Base-by-base conservation (phyloP, 1,140 invertebrate species). In the Holcopasites calliopsidis region DNA sequence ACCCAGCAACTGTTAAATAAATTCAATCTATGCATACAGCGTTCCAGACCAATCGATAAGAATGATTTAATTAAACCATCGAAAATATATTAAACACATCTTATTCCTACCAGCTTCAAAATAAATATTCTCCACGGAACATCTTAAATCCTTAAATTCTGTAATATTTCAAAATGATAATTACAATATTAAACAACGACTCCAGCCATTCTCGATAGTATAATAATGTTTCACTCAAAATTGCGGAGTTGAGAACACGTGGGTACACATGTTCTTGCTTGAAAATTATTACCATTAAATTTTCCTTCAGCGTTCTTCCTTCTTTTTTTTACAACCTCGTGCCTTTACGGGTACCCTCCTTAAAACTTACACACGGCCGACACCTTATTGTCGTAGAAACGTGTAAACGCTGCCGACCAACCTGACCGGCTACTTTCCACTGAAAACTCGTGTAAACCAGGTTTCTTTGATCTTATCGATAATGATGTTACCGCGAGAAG, bases 381-480 rank as follows among this genome's bases (percentile, higher is more conserved):
- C 28, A 55, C 50, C 23, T 73, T 26, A 55, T 44, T 54, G 47
- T 64, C 49, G 49, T 54, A 44, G 49, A 55, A 55, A 73, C 71
- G 61, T 44, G 71, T 26, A 54, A n/a, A 6, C 10, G 50, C 61
- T 47, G 38, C 33, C 23, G 49, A 65, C 50, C 33, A 38, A 44
- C 71, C 55, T 33, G 62, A 35, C 62, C n/a, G 50, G 49, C 23
- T 55, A 75, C 72, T 68, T 75, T 75, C 62, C 40, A 49, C 72
- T 75, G 64, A 66, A 73, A 75, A 75, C 72, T 75, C 64, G 33
- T 18, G 52, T 49, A 68, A 23, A 68, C 64, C 54, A 23, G 54
- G 40, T 58, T 68, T 58, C 62, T 65, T 75, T 75, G 72, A 75
- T 75, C 50, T 75, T 75, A 75, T 68, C 72, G 42, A 68, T 68